Percentiles rank a stretch among this genome's conserved stretches.
These are phyloP conservation scores for Enteromius trimaculatus DNA, from an alignment of 2,797 vertebrate species.

Conservation along the genomic window DNA sequence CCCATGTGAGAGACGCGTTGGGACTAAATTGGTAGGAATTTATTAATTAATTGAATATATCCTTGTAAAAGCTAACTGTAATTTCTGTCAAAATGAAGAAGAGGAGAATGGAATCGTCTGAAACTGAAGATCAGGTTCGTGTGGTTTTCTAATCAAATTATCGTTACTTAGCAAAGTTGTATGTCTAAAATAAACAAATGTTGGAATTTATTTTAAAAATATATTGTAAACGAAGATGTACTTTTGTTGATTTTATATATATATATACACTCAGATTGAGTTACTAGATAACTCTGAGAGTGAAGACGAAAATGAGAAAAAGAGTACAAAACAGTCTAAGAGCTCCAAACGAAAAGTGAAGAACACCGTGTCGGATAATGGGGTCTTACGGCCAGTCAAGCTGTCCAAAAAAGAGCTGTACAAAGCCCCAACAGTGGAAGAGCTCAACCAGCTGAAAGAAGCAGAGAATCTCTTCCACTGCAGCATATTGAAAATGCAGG, in stretches of 20 bases:
- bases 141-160: conserved; percentile 22
- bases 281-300: conserved; percentile 42
- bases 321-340: conserved; percentile 6
- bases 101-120: conserved; percentile 35
- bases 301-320: conserved; percentile 37
- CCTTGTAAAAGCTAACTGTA: neutral
- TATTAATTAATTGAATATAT: neutral
- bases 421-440: conserved; percentile 89
- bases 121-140: conserved; percentile 30
- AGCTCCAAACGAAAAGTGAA: conserved; percentile 71
- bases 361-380: conserved; percentile 44
- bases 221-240: neutral
- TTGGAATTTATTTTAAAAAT: neutral
- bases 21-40: neutral
- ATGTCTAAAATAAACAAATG: neutral
- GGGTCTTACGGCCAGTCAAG: conserved; percentile 79
- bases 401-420: conserved; percentile 87
- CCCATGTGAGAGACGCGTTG: conserved; percentile 53
- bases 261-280: conserved; percentile 62
- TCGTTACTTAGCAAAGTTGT: neutral
- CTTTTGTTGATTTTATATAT: neutral
- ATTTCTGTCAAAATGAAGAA: conserved; percentile 53
- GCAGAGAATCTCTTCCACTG: conserved; percentile 94
- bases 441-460: conserved; percentile 91
- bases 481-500: conserved; percentile 95